A percentile compares a stretch with the other conserved stretches of the same genome.
Evolutionary conservation across 1,140 invertebrate species (phyloP).

Genomic region (Pseudomyrmex cubaensis): DNA sequence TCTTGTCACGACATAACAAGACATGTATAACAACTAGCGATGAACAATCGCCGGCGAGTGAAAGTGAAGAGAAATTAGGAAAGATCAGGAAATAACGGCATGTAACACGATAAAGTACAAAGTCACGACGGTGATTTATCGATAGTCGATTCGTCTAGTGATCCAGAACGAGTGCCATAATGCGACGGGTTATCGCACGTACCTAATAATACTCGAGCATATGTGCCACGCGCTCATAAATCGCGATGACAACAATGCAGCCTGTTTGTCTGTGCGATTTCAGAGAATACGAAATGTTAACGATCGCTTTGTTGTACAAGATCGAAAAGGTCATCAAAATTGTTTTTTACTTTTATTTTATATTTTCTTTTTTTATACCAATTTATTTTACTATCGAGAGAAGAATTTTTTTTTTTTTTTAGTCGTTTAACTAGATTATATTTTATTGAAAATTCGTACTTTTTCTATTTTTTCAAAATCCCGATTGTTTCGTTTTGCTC

Average conservation of each 20-base stretch:
- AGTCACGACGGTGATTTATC: slow-evolving; percentile 64
- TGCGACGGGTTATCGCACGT: slow-evolving; percentile 25
- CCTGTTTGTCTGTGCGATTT: slow-evolving; percentile 66
- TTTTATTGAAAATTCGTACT: neutral
- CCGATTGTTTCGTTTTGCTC: neutral
- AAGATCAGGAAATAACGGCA: slow-evolving; percentile 21
- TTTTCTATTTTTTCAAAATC: neutral
- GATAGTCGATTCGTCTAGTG: slow-evolving; percentile 32
- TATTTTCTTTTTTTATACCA: neutral
- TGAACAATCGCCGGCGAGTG: slow-evolving; percentile 2
- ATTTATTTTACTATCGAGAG: neutral
- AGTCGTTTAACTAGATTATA: too few relatives aligned
- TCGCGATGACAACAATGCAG: slow-evolving; percentile 67
- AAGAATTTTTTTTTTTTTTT: too few relatives aligned
- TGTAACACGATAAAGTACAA: neutral
- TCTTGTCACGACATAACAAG: neutral
- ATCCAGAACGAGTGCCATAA: slow-evolving; percentile 35
- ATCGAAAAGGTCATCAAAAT: neutral
- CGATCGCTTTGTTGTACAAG: slow-evolving; percentile 12
- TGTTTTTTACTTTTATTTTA: too few relatives aligned
- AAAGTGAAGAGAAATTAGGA: slow-evolving; percentile 45
- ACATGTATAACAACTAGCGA: neutral
- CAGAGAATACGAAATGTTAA: slow-evolving; percentile 45
- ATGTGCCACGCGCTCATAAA: slow-evolving; percentile 73
- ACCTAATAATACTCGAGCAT: slow-evolving; percentile 59